These are phyloP conservation scores for Limnephilus marmoratus DNA, from an alignment of 2,888 invertebrate species.

Conservation along the genomic window DNA sequence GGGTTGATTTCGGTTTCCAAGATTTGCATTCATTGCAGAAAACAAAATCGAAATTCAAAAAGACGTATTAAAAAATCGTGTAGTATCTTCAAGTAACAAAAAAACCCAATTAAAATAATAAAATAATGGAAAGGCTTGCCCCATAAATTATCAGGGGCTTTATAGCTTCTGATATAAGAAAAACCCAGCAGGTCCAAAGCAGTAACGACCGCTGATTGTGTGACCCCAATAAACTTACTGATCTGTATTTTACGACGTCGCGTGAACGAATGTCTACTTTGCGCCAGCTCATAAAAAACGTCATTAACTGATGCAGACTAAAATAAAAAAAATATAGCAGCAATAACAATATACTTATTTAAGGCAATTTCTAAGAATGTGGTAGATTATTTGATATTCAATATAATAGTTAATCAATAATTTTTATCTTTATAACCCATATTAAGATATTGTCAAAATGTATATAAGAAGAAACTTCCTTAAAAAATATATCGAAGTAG, in stretches of 20 bases:
- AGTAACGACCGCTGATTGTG: not conserved
- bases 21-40: too few relatives aligned
- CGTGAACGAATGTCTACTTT: not conserved
- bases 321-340: not conserved
- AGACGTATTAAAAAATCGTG: too few relatives aligned
- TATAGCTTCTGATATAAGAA: not conserved
- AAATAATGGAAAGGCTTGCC: not conserved
- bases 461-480: not conserved
- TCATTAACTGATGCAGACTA: not conserved
- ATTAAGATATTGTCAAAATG: not conserved
- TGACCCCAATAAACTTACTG: not conserved
- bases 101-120: not conserved
- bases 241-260: not conserved
- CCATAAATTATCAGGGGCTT: not conserved
- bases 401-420: not conserved
- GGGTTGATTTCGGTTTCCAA: too few relatives aligned
- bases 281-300: not conserved
- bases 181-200: not conserved
- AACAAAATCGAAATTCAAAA: too few relatives aligned
- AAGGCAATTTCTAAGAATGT: not conserved
- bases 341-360: not conserved
- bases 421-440: not conserved
- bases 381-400: not conserved
- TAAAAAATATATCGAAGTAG: not conserved
- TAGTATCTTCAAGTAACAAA: not conserved